Percentiles rank a stretch among this genome's conserved stretches.
phyloP scores from a whole-genome alignment of 2,888 invertebrate genomes.

The Agrochola macilenta region DNA sequence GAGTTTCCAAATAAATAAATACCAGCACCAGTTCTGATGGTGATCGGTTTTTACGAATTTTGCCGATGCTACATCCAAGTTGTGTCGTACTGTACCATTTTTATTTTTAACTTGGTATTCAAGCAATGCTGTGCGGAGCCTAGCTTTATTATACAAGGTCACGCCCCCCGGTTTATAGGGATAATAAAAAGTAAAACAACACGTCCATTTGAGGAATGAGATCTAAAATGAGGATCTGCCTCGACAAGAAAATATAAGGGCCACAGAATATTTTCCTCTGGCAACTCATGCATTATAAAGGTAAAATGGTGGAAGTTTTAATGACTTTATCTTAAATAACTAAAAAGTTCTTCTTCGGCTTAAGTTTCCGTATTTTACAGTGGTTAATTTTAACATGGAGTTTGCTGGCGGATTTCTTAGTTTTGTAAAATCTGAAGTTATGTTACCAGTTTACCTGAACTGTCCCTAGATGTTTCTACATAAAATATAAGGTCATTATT shows the following conservation, averaged over 20 bases:
- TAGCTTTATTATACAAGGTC: conserved; percentile 80
- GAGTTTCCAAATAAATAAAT: too few species aligned
- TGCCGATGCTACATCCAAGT: too few species aligned
- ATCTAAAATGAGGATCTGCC: conserved; percentile 80
- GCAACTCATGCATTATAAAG: conserved; percentile 54
- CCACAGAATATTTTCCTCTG: conserved; percentile 53
- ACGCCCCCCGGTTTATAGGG: conserved; percentile 82
- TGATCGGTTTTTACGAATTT: too few species aligned
- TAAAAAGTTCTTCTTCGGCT: conserved; percentile 53
- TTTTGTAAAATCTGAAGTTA: conserved; percentile 34
- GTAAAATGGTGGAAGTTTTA: conserved; percentile 59
- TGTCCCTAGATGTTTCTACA: background rate
- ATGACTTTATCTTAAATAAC: conserved; percentile 61
- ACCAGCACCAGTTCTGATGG: too few species aligned
- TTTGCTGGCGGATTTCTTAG: conserved; percentile 28
- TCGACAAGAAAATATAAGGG: conserved; percentile 67
- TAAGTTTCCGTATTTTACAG: conserved; percentile 37
- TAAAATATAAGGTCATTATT: background rate
- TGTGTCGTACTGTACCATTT: background rate
- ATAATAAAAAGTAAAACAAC: conserved; percentile 87
- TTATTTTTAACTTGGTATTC: conserved; percentile 78
- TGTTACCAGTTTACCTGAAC: conserved; percentile 11
- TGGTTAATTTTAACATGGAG: conserved; percentile 44
- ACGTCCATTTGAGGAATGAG: conserved; percentile 86
- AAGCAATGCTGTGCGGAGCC: conserved; percentile 69